Evolutionary conservation across 2,113 vertebrate genomes (phyloP).

Genomic region (Erythrolamprus reginae): DNA sequence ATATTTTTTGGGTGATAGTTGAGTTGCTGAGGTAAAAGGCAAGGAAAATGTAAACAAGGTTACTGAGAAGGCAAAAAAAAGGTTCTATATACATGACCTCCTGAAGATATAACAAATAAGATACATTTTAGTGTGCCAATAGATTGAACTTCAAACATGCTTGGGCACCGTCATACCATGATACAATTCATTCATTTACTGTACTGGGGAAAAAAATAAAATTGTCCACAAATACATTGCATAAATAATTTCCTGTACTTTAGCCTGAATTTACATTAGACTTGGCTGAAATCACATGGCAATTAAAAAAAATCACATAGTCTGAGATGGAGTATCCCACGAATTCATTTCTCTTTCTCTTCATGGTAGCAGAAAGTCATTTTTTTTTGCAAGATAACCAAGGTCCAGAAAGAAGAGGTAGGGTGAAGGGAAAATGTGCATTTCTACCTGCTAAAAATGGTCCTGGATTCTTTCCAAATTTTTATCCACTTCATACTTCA

Average conservation of each 20-base stretch:
- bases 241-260: background rate
- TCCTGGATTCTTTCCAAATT: slow-evolving; percentile 24
- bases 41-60: background rate
- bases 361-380: slow-evolving; percentile 20
- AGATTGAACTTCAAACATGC: background rate
- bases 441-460: background rate
- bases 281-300: background rate
- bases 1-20: background rate
- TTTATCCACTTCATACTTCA: background rate
- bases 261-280: background rate
- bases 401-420: background rate
- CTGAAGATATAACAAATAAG: background rate
- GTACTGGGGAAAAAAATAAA: background rate
- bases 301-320: background rate
- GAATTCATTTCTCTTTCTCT: background rate
- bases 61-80: background rate
- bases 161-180: background rate
- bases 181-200: background rate
- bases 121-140: background rate
- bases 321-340: background rate
- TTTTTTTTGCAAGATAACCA: background rate
- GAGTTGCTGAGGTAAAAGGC: background rate
- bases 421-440: background rate
- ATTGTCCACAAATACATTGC: background rate
- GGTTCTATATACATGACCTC: background rate